Evolutionary conservation across 2,113 vertebrate species (phyloP).

Genomic region (Lepus americanus): DNA sequence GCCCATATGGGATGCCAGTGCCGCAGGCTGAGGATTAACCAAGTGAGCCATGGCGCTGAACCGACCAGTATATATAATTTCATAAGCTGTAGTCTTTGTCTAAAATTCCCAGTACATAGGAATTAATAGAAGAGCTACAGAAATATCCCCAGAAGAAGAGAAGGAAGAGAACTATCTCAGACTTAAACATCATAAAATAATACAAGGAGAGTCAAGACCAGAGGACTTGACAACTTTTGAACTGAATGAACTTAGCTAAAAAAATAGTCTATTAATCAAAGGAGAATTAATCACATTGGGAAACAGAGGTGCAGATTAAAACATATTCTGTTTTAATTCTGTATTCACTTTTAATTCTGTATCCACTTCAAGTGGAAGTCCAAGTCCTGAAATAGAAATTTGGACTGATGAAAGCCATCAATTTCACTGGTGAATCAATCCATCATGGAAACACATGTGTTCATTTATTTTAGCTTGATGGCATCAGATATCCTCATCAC

Average conservation of each 20-base stretch:
- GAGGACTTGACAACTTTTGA: not conserved
- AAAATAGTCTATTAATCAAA: conserved; percentile 28
- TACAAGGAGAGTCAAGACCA: not conserved
- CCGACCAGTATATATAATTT: too few species aligned
- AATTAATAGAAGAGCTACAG: not conserved
- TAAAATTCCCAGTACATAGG: not conserved
- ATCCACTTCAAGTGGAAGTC: not conserved
- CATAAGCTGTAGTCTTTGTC: too few species aligned
- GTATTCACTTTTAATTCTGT: not conserved
- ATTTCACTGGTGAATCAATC: not conserved
- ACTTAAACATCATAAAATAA: conserved; percentile 23
- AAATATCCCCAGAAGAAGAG: conserved; percentile 16
- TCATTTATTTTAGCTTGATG: not conserved
- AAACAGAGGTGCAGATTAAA: not conserved
- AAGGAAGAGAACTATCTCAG: not conserved
- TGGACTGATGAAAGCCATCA: not conserved
- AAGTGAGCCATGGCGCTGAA: too few species aligned
- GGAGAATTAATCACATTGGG: not conserved
- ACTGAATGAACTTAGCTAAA: not conserved
- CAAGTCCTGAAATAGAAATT: not conserved
- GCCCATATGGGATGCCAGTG: too few species aligned
- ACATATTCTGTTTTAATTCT: too few species aligned
- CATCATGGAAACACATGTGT: not conserved
- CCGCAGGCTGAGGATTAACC: too few species aligned
- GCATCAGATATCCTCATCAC: not conserved